Evolutionary conservation across 2,888 invertebrate genomes (phyloP).

Genomic region (Ptilodon capucinus): DNA sequence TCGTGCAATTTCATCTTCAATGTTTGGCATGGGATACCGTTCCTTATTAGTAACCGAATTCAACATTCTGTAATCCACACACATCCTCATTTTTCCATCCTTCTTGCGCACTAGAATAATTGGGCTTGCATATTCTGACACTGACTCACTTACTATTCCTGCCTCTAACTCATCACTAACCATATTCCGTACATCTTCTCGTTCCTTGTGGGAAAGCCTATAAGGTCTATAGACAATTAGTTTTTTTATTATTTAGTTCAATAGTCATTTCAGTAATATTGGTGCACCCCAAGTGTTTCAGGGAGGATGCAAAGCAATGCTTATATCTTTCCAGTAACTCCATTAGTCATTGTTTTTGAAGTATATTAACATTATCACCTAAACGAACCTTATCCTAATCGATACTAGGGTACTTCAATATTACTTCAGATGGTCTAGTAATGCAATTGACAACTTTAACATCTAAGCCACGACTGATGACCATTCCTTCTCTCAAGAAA

Average conservation of each 20-base stretch:
- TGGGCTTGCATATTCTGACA: slow-evolving; percentile 5
- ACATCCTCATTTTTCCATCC: background rate
- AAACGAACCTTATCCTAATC: too few relatives aligned
- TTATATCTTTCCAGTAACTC: background rate
- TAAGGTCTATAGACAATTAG: slow-evolving; percentile 8
- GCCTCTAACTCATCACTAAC: slow-evolving; percentile 1
- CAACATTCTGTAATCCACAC: slow-evolving; percentile 1
- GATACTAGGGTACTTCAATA: too few relatives aligned
- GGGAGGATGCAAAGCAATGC: slow-evolving; percentile 2
- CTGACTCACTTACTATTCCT: too few relatives aligned
- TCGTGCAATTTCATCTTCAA: slow-evolving; percentile 21
- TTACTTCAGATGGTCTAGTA: too few relatives aligned
- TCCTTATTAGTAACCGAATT: slow-evolving; percentile 18
- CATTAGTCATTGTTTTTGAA: too few relatives aligned
- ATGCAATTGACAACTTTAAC: too few relatives aligned
- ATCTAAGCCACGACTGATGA: too few relatives aligned
- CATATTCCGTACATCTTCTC: slow-evolving; percentile 4
- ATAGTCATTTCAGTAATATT: slow-evolving; percentile 3
- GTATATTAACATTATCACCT: background rate
- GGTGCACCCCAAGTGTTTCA: slow-evolving; percentile 5
- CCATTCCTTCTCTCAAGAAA: too few relatives aligned
- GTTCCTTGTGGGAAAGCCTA: slow-evolving; percentile 4
- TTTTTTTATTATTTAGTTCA: background rate
- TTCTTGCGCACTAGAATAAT: slow-evolving; percentile 6
- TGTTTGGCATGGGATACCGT: slow-evolving; percentile 20